A percentile compares a stretch with the other conserved stretches of the same genome.
Conservation (phyloP, 2,888 invertebrate genomes). For the Scaeva pyrastri region DNA sequence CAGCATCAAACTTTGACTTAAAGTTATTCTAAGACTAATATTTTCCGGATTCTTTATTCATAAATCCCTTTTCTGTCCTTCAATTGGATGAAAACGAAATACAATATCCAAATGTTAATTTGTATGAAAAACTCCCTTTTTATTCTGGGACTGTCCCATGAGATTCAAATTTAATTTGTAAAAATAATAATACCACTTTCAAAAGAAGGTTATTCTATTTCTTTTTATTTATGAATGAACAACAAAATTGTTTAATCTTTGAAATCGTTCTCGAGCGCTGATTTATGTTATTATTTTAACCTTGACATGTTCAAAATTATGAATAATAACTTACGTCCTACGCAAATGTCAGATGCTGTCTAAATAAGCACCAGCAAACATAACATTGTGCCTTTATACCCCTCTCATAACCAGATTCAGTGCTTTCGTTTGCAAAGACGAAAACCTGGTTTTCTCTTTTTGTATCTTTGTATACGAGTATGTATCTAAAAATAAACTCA, state of each 20-base stretch:
- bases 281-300: background rate
- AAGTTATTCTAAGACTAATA: too few species aligned
- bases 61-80: too few species aligned
- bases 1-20: too few species aligned
- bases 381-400: background rate
- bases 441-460: background rate
- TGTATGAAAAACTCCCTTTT: too few species aligned
- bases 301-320: constrained; percentile 5
- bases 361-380: background rate
- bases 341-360: background rate
- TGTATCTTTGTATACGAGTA: background rate
- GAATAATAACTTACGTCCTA: background rate
- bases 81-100: too few species aligned
- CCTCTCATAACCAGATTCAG: constrained; percentile 1
- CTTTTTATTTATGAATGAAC: background rate
- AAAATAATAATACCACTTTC: background rate
- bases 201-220: background rate
- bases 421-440: background rate
- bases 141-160: background rate
- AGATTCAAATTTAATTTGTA: background rate
- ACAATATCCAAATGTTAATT: too few species aligned
- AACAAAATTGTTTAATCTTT: background rate
- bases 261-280: background rate
- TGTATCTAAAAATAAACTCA: constrained; percentile 7
- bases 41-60: too few species aligned